A percentile compares a stretch with the other conserved stretches of the same genome.
These are phyloP conservation scores for Sylvicapra grimmia DNA, from an alignment of 2,113 vertebrate genomes.

Conservation along the genomic window DNA sequence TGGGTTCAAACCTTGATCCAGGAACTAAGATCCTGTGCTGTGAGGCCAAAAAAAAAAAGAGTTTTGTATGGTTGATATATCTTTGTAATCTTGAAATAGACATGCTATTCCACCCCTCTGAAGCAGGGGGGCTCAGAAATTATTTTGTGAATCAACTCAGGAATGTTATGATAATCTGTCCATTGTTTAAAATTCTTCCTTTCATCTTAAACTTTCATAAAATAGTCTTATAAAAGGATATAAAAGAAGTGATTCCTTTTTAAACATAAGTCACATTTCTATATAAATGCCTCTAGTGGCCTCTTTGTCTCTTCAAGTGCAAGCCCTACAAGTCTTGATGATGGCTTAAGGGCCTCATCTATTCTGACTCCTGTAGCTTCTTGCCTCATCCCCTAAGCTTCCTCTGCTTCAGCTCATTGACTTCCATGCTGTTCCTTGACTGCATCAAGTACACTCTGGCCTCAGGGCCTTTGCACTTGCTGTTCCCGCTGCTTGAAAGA, in stretches of 20 bases:
- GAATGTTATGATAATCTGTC: constrained; percentile 11
- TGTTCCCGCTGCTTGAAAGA: neutral
- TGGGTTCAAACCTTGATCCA: neutral
- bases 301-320: neutral
- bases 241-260: neutral
- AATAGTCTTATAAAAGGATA: constrained; percentile 8
- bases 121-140: neutral
- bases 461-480: neutral
- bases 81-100: constrained; percentile 30
- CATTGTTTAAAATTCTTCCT: constrained; percentile 29
- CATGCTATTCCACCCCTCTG: neutral
- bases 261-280: neutral
- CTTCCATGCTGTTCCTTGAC: neutral
- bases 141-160: constrained; percentile 26
- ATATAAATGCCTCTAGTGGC: neutral
- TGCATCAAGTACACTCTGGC: neutral
- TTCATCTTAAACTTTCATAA: constrained; percentile 34
- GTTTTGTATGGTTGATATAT: neutral
- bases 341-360: neutral
- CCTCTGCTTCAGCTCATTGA: neutral
- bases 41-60: neutral
- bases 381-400: neutral
- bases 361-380: neutral
- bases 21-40: neutral
- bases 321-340: neutral